phyloP scores from a whole-genome alignment of 2,888 invertebrate species.

The Dryobota labecula region DNA sequence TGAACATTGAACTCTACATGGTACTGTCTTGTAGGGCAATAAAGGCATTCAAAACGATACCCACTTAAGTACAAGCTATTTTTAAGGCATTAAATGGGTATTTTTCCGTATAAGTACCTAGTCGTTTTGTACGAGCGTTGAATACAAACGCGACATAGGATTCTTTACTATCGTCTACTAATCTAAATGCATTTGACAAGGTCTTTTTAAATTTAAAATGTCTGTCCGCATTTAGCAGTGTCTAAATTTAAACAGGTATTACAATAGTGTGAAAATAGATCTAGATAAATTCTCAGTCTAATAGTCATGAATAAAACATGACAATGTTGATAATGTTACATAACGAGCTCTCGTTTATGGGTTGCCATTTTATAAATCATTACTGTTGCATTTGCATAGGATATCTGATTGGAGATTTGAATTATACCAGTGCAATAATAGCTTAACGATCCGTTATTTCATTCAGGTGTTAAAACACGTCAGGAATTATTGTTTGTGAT shows the following conservation, averaged over 20 bases:
- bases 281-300: conserved; percentile 49
- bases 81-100: conserved; percentile 35
- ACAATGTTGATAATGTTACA: conserved; percentile 59
- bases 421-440: conserved; percentile 40
- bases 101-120: conserved; percentile 29
- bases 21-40: conserved; percentile 41
- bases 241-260: conserved; percentile 53
- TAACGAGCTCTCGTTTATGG: conserved; percentile 64
- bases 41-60: conserved; percentile 38
- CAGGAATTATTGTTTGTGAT: conserved; percentile 32
- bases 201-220: conserved; percentile 44
- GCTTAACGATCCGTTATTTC: conserved; percentile 47
- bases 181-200: conserved; percentile 45
- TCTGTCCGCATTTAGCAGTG: conserved; percentile 23
- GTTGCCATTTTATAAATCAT: conserved; percentile 69
- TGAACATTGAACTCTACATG: conserved; percentile 45
- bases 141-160: conserved; percentile 36
- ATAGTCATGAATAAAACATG: conserved; percentile 62
- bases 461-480: conserved; percentile 49
- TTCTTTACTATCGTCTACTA: conserved; percentile 21
- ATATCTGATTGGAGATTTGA: conserved; percentile 66
- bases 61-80: conserved; percentile 32
- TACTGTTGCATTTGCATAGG: conserved; percentile 63
- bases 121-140: conserved; percentile 31
- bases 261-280: conserved; percentile 64